phyloP scores from a whole-genome alignment of 2,113 vertebrate genomes.

The Antechinus stuartii region DNA sequence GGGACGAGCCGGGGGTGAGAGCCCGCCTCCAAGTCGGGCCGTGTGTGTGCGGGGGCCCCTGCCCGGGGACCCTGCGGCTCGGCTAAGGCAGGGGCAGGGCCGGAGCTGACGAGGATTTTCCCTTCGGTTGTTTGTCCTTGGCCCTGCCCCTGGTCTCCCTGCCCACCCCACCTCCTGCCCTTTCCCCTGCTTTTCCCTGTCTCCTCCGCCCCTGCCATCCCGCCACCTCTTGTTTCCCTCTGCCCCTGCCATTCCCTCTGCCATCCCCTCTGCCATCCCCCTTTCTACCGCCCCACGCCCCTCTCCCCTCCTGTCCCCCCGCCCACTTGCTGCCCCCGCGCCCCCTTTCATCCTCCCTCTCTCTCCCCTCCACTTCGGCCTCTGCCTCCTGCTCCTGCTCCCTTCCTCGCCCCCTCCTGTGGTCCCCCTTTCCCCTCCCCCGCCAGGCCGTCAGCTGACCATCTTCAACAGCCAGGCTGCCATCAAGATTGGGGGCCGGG shows the following conservation, averaged over 20 bases:
- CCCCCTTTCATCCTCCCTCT: conserved; percentile 53
- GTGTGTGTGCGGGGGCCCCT: conserved; percentile 32
- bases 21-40: not conserved
- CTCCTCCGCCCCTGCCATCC: conserved; percentile 24
- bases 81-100: conserved; percentile 7
- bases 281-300: not conserved
- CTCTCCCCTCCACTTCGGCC: conserved; percentile 58
- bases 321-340: conserved; percentile 45
- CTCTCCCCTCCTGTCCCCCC: not conserved
- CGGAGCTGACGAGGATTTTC: conserved; percentile 56
- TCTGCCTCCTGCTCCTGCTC: conserved; percentile 43
- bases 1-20: conserved; percentile 4
- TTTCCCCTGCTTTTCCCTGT: not conserved
- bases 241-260: not conserved
- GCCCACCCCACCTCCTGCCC: not conserved
- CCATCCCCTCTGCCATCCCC: not conserved
- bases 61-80: not conserved
- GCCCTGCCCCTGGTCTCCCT: conserved; percentile 14
- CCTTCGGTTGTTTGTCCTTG: not conserved
- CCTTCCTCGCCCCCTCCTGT: conserved; percentile 39
- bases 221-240: conserved; percentile 54
- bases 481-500: conserved; percentile 94
- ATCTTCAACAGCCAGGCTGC: conserved; percentile 98
- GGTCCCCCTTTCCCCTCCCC: conserved; percentile 31
- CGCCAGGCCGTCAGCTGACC: conserved; percentile 95